A percentile compares a stretch with the other conserved stretches of the same genome.
Conservation (phyloP, 1,140 invertebrate species). For the Papilio aristodemus region DNA sequence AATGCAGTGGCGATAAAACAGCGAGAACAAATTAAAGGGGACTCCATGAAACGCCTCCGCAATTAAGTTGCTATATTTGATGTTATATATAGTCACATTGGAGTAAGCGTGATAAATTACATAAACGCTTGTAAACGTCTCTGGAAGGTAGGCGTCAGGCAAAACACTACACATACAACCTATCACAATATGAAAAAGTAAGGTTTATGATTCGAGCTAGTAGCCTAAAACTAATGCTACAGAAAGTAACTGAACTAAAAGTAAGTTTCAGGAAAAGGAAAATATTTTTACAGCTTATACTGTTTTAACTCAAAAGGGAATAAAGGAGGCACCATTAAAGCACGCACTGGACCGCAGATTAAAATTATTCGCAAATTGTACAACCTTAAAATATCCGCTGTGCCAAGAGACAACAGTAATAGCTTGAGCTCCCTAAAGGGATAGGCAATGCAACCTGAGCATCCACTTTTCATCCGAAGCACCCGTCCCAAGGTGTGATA, state of each 20-base stretch:
- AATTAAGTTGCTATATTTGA: constrained; percentile 3
- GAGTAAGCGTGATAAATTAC: neutral
- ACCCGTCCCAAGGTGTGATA: too few species aligned
- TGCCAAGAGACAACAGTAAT: constrained; percentile 2
- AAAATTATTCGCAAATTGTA: constrained; percentile 18
- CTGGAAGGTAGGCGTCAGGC: too few species aligned
- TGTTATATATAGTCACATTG: neutral
- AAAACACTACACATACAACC: too few species aligned
- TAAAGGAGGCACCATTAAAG: neutral
- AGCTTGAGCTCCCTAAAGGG: neutral
- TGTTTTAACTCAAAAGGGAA: constrained; percentile 10
- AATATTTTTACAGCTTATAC: constrained; percentile 1
- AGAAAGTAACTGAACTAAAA: neutral
- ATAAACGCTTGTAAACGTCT: too few species aligned
- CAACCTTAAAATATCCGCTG: constrained; percentile 4
- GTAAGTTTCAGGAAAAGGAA: neutral
- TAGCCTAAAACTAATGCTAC: neutral
- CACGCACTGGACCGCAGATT: constrained; percentile 2
- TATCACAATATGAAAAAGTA: too few species aligned
- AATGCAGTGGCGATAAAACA: constrained; percentile 16
- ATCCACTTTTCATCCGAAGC: too few species aligned
- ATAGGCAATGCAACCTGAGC: too few species aligned
- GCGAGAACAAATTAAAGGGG: constrained; percentile 16
- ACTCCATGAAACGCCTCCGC: neutral
- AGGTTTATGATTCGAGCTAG: neutral